phyloP scores from a whole-genome alignment of 1,140 invertebrate species.

The Mya arenaria region DNA sequence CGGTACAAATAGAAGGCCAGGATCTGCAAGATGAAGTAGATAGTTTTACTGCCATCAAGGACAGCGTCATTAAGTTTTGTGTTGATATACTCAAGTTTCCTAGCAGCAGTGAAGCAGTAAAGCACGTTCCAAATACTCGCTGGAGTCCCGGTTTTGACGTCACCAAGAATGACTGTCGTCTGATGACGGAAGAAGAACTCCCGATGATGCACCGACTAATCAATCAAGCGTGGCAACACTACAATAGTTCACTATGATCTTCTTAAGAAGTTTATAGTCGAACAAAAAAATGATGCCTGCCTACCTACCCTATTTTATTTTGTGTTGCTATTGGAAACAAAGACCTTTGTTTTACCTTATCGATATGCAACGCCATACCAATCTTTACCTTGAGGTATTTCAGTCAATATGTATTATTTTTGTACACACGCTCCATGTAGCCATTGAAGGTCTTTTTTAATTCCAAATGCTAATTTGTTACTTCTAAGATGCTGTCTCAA shows the following conservation, averaged over 20 bases:
- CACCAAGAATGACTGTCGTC: conserved; percentile 56
- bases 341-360: too few relatives aligned
- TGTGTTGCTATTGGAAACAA: too few relatives aligned
- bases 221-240: conserved; percentile 29
- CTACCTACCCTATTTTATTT: too few relatives aligned
- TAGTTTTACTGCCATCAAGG: conserved; percentile 61
- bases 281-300: too few relatives aligned
- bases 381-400: too few relatives aligned
- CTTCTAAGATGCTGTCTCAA: too few relatives aligned
- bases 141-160: conserved; percentile 66
- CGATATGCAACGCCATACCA: too few relatives aligned
- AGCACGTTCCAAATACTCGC: conserved; percentile 14
- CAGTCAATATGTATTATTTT: too few relatives aligned
- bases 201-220: conserved; percentile 58
- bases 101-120: not conserved
- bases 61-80: conserved; percentile 61
- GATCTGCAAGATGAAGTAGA: conserved; percentile 67
- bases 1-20: conserved; percentile 53
- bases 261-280: too few relatives aligned
- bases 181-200: conserved; percentile 65
- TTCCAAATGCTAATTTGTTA: too few relatives aligned
- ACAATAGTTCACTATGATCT: not conserved
- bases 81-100: not conserved
- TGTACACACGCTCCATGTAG: too few relatives aligned
- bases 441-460: too few relatives aligned